Conservation (phyloP, 1,140 invertebrate genomes). For the Drosophila teissieri region DNA sequence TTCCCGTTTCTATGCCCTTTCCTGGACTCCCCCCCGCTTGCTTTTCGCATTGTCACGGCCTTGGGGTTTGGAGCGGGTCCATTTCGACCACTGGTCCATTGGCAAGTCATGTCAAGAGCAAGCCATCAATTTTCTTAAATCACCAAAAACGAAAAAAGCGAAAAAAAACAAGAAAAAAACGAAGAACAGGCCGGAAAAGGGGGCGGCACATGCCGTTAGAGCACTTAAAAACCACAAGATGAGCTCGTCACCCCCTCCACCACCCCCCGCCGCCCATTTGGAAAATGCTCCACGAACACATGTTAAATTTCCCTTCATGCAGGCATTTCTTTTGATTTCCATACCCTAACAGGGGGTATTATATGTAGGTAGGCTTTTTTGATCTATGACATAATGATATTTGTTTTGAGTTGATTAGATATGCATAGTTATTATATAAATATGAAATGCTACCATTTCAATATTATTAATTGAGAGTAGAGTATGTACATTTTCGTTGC, state of each 20-base stretch:
- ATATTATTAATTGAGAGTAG: too few relatives aligned
- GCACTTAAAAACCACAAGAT: slow-evolving; percentile 78
- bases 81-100: slow-evolving; percentile 10
- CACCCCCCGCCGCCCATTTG: neutral
- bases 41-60: slow-evolving; percentile 47
- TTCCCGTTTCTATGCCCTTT: neutral
- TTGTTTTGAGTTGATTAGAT: too few relatives aligned
- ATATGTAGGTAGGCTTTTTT: too few relatives aligned
- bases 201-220: slow-evolving; percentile 19
- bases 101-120: slow-evolving; percentile 59
- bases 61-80: too few relatives aligned
- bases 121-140: slow-evolving; percentile 79
- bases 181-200: neutral
- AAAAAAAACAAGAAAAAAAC: slow-evolving; percentile 24
- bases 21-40: neutral
- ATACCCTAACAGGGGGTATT: slow-evolving; percentile 7
- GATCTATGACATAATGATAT: too few relatives aligned
- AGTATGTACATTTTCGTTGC: neutral
- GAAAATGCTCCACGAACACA: slow-evolving; percentile 48
- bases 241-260: slow-evolving; percentile 59
- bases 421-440: neutral
- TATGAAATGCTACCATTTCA: neutral
- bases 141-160: slow-evolving; percentile 60
- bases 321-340: slow-evolving; percentile 10
- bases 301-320: slow-evolving; percentile 66